Conservation (phyloP, 2,888 invertebrate species). For the Erannis defoliaria region DNA sequence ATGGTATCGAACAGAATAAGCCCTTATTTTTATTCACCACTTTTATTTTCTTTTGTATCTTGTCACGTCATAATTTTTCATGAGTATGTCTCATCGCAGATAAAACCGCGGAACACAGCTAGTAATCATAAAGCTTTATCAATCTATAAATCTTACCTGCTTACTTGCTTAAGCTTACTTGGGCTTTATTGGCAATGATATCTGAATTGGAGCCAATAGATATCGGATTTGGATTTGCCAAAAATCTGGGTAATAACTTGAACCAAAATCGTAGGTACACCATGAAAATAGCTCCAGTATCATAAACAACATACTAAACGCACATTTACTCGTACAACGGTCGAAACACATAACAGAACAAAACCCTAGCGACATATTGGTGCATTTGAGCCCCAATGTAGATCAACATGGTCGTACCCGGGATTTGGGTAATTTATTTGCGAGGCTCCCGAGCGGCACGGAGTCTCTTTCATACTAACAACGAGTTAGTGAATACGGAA, state of each 20-base stretch:
- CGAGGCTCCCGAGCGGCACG: conserved; percentile 56
- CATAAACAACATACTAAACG: conserved; percentile 14
- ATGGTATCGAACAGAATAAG: too few relatives aligned
- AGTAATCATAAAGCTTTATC: too few relatives aligned
- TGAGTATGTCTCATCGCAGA: too few relatives aligned
- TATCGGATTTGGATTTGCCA: too few relatives aligned
- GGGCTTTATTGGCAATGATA: too few relatives aligned
- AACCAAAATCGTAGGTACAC: neutral
- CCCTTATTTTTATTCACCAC: too few relatives aligned
- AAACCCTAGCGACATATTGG: conserved; percentile 73
- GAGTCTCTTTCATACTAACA: conserved; percentile 46
- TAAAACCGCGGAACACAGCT: too few relatives aligned
- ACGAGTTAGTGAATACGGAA: conserved; percentile 41
- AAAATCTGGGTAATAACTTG: neutral
- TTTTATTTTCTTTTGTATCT: too few relatives aligned
- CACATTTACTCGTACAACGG: conserved; percentile 14
- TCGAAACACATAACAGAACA: conserved; percentile 52
- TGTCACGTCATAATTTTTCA: too few relatives aligned
- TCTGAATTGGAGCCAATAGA: too few relatives aligned
- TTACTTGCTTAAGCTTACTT: too few relatives aligned
- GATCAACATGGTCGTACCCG: conserved; percentile 70
- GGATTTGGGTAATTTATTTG: conserved; percentile 80
- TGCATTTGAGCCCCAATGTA: conserved; percentile 72
- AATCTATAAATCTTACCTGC: too few relatives aligned
- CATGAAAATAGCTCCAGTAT: conserved; percentile 1